Conservation (phyloP, 2,113 vertebrate species). For the Chelonoidis abingdonii region DNA sequence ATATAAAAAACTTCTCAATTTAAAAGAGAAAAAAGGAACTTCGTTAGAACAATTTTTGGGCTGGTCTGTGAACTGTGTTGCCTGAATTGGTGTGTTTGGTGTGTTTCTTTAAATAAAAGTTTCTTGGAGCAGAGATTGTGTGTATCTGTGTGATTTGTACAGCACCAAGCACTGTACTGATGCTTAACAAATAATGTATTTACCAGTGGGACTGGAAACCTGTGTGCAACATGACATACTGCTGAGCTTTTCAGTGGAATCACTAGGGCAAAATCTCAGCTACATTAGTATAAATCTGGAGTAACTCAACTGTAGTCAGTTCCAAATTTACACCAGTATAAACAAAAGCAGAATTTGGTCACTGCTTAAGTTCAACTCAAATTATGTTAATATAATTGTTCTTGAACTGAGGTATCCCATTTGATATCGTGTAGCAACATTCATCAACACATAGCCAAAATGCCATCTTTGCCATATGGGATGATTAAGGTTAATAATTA, state of each 20-base stretch:
- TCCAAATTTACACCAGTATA: neutral
- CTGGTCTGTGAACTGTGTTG: neutral
- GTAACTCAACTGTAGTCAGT: neutral
- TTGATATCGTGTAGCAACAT: neutral
- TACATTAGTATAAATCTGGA: neutral
- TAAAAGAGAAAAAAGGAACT: constrained; percentile 27
- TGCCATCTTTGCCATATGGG: neutral
- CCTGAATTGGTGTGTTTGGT: neutral
- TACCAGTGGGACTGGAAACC: neutral
- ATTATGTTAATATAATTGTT: neutral
- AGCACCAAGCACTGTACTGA: neutral
- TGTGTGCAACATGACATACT: neutral
- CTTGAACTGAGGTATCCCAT: neutral
- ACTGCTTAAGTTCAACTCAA: neutral
- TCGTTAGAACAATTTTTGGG: constrained; percentile 18
- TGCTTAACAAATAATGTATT: constrained; percentile 28
- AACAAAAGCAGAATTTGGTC: neutral
- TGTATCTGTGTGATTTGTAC: constrained; percentile 18
- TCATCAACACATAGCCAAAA: neutral
- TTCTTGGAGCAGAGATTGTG: constrained; percentile 24
- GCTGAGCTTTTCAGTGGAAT: neutral
- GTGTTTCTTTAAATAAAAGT: neutral
- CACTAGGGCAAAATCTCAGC: neutral
- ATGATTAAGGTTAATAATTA: neutral
- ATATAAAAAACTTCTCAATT: constrained; percentile 4